Evolutionary conservation across 1,140 invertebrate species (phyloP), one percentile per base, ranked within the genome.

Genomic region (Carcinoscorpius rotundicauda): DNA sequence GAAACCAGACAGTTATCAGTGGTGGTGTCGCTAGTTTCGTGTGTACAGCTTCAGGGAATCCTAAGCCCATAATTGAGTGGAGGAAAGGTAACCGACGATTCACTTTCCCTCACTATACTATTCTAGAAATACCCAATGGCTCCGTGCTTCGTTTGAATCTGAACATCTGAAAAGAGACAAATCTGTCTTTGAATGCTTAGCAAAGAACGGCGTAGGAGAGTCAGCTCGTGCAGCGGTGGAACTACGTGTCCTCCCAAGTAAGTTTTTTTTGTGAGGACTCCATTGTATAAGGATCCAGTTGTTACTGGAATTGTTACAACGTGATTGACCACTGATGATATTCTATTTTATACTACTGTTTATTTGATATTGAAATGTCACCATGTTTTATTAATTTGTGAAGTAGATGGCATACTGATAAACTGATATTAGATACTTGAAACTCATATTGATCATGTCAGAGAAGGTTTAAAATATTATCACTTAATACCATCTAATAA

Each of bases 21-120:
- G 91, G 90, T 64, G 87, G 88, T n/a, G 89, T 92, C 63, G 93
- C 93, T 3, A 89, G 88, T 56, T 97, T 98, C 81, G 94, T 93
- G 78, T 98, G 95, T 81, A 87, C 87, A 59, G 93, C 93, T 11
- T 83, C 87, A 60, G 93, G 94, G 11, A 87, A 93, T 79, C 95
- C 95, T 56, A 73, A 75, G 56, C 82, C 82, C 4, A 74, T 73
- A 51, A 77, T 82, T 60, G 72, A 78, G 61, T 82, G 81, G 81
- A 71, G 75, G 55, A 76, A 76, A 63, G 75, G 75, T 55, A 78
- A 77, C 5, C 76, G 77, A 63, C 69, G 71, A 4, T 70, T 79
- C 10, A 74, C 71, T 57, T 68, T 74, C 51, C 67, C 75, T 63
- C 70, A 81, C 52, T 81, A 76, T 68, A 74, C 77, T 5, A 73